Percentiles rank a stretch among this genome's conserved stretches.
phyloP scores from a whole-genome alignment of 2,888 invertebrate species.

The Corythucha ciliata region DNA sequence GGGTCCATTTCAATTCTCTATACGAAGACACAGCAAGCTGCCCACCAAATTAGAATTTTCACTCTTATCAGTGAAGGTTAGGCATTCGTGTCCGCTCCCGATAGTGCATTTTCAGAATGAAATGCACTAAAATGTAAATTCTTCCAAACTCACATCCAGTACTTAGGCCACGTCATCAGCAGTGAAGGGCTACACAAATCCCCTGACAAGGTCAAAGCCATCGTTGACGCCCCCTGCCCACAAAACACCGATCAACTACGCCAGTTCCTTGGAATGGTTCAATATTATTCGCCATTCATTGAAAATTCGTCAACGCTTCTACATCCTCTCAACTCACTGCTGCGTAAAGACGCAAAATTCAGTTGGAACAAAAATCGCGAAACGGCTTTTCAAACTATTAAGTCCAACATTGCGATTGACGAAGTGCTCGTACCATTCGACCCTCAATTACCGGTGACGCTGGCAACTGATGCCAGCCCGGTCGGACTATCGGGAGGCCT shows the following conservation, averaged over 20 bases:
- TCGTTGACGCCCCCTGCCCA: conserved; percentile 32
- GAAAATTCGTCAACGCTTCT: conserved; percentile 36
- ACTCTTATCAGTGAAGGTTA: too few relatives aligned
- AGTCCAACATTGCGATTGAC: conserved; percentile 15
- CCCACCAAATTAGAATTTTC: too few relatives aligned
- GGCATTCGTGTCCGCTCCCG: too few relatives aligned
- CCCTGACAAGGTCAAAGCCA: conserved; percentile 26
- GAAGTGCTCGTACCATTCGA: conserved; percentile 14
- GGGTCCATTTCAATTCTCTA: too few relatives aligned
- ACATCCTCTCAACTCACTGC: conserved; percentile 36
- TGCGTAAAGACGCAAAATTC: conserved; percentile 27
- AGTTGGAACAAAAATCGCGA: conserved; percentile 21
- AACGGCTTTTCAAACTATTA: not conserved
- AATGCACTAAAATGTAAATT: conserved; percentile 31
- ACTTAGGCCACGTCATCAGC: conserved; percentile 30
- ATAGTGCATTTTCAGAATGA: too few relatives aligned
- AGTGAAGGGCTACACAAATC: conserved; percentile 23
- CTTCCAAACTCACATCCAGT: conserved; percentile 27
- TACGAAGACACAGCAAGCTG: too few relatives aligned
- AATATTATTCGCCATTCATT: conserved; percentile 39
- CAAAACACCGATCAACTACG: conserved; percentile 35
- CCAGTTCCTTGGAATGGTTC: conserved; percentile 37
- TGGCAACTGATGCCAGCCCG: conserved; percentile 23
- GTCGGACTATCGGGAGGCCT: conserved; percentile 11
- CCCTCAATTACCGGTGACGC: conserved; percentile 13